Conservation (phyloP, 2,797 vertebrate species). For the Peromyscus nudipes region DNA sequence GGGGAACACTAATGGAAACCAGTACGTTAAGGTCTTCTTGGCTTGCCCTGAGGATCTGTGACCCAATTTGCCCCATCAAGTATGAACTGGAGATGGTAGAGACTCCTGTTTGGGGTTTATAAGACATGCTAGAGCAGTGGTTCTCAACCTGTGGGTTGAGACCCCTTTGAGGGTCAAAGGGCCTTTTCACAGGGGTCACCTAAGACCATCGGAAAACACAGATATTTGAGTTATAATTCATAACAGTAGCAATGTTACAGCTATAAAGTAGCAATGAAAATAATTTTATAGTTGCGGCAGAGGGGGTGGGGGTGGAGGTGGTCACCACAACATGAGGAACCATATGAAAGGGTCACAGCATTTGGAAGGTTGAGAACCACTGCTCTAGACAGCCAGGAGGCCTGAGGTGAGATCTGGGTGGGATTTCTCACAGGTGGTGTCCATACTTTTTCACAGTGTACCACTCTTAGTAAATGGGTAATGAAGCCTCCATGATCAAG, state of each 20-base stretch:
- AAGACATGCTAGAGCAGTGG: conserved; percentile 54
- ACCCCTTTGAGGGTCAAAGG: background rate
- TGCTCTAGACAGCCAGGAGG: conserved; percentile 81
- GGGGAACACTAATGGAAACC: conserved; percentile 81
- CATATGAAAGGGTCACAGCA: background rate
- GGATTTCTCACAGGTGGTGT: conserved; percentile 83
- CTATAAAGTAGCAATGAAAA: background rate
- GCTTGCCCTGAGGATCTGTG: background rate
- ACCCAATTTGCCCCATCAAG: conserved; percentile 81
- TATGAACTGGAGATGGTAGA: conserved; percentile 78
- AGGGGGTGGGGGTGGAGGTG: background rate
- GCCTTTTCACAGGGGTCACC: background rate
- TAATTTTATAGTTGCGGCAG: background rate
- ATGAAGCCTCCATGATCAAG: background rate
- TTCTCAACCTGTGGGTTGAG: background rate
- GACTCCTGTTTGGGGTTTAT: conserved; percentile 74
- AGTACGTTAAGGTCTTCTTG: background rate
- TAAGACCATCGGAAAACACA: background rate
- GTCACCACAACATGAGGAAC: background rate
- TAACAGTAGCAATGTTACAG: background rate
- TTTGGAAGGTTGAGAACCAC: background rate
- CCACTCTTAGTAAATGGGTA: conserved; percentile 38
- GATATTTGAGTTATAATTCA: background rate
- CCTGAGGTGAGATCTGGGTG: conserved; percentile 79
- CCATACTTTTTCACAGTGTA: conserved; percentile 75